Evolutionary conservation across 2,113 vertebrate genomes (phyloP).

Genomic region (Salminus brasiliensis): DNA sequence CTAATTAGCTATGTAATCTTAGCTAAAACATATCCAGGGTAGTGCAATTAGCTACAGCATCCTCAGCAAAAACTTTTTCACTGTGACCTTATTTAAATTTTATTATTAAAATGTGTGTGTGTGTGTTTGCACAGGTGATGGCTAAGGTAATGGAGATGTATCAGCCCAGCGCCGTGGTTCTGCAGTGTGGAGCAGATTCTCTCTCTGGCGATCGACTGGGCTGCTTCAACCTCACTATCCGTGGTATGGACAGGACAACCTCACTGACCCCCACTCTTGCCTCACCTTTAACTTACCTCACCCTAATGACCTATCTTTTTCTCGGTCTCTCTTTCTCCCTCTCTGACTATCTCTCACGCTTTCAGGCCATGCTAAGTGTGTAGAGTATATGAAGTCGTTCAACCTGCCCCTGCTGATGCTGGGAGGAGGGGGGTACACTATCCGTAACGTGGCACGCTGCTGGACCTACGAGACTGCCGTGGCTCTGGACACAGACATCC

Average conservation of each 20-base stretch:
- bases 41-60: too few relatives aligned
- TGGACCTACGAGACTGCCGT: conserved; percentile 97
- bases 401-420: conserved; percentile 96
- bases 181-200: conserved; percentile 97
- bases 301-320: background rate
- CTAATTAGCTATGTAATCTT: too few relatives aligned
- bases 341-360: background rate
- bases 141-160: conserved; percentile 99
- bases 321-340: background rate
- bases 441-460: conserved; percentile 94
- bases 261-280: background rate
- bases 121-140: conserved; percentile 82
- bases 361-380: conserved; percentile 95
- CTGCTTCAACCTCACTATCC: conserved; percentile 98
- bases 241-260: conserved; percentile 76
- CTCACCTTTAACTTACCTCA: background rate
- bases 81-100: too few relatives aligned
- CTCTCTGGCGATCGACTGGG: conserved; percentile 94
- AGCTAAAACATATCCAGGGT: too few relatives aligned
- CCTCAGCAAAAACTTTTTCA: too few relatives aligned
- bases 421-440: conserved; percentile 95
- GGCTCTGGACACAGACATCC: conserved; percentile 92
- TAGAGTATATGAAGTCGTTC: conserved; percentile 96
- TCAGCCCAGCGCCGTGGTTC: conserved; percentile 93
- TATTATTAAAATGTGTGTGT: too few relatives aligned